Percentiles rank a stretch among this genome's conserved stretches.
These are phyloP conservation scores for Platichthys stellatus DNA, from an alignment of 2,113 vertebrate species.

Conservation along the genomic window DNA sequence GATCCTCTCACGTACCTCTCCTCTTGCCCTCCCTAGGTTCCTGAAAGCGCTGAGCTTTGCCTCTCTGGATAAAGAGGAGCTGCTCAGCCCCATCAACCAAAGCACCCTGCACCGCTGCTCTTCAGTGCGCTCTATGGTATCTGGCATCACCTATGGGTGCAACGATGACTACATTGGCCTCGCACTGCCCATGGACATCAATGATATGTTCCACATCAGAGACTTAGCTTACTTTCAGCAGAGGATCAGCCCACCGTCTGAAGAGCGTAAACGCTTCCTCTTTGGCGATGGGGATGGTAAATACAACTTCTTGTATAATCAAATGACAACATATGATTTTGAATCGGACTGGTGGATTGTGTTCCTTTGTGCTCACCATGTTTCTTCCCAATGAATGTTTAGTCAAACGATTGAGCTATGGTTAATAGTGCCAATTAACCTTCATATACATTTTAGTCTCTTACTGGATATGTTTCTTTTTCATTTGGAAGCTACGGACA, in stretches of 20 bases:
- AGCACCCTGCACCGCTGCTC: constrained; percentile 96
- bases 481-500: neutral
- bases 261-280: constrained; percentile 88
- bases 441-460: neutral
- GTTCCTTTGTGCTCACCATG: neutral
- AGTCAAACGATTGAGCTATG: neutral
- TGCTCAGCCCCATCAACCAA: constrained; percentile 97
- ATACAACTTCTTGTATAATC: neutral
- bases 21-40: constrained; percentile 86
- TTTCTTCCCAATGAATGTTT: neutral
- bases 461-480: neutral
- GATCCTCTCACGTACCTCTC: constrained; percentile 76
- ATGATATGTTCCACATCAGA: constrained; percentile 94
- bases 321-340: neutral
- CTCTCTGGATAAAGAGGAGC: constrained; percentile 97
- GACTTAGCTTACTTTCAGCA: constrained; percentile 96
- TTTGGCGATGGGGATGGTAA: constrained; percentile 86
- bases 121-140: constrained; percentile 97
- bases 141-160: constrained; percentile 91
- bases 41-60: constrained; percentile 98
- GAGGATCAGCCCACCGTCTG: constrained; percentile 89
- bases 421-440: neutral
- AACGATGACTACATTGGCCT: constrained; percentile 96
- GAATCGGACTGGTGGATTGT: neutral
- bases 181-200: constrained; percentile 94